A percentile compares a stretch with the other conserved stretches of the same genome.
phyloP scores from a whole-genome alignment of 92 coral and sea anemone genomes.

The Epizoanthus scotinus region DNA sequence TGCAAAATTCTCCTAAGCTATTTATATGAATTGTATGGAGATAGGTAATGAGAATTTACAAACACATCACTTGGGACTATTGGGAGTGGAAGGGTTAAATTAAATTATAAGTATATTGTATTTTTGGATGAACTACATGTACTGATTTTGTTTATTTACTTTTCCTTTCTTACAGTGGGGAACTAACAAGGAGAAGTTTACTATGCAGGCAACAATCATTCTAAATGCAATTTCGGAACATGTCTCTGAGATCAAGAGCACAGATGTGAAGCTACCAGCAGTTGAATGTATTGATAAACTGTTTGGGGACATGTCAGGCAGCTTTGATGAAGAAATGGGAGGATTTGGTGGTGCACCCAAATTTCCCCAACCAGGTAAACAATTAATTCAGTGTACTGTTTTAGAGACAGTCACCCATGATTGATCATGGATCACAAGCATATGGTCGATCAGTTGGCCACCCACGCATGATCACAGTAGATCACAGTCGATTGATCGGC shows the following conservation, averaged over 20 bases:
- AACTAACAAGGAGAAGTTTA: slow-evolving; percentile 73
- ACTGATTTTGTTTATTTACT: not conserved
- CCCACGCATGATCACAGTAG: too few species aligned
- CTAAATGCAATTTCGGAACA: slow-evolving; percentile 87
- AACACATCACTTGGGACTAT: too few species aligned
- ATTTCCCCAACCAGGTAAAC: slow-evolving; percentile 92
- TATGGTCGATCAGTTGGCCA: too few species aligned
- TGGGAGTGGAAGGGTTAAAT: too few species aligned
- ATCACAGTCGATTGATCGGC: too few species aligned
- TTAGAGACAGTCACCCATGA: too few species aligned
- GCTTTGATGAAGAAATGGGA: slow-evolving; percentile 90
- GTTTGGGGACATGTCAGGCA: slow-evolving; percentile 62
- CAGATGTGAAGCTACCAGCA: slow-evolving; percentile 68
- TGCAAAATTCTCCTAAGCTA: too few species aligned
- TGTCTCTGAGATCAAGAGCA: slow-evolving; percentile 68
- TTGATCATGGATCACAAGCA: too few species aligned
- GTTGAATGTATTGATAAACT: slow-evolving; percentile 76
- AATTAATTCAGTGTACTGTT: not conserved
- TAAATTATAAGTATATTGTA: not conserved
- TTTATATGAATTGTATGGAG: too few species aligned
- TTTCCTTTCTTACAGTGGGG: slow-evolving; percentile 68
- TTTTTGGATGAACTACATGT: not conserved
- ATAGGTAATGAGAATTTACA: too few species aligned
- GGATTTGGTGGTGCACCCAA: slow-evolving; percentile 99
- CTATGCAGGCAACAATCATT: slow-evolving; percentile 74